Evolutionary conservation across 1,140 invertebrate genomes (phyloP), one percentile per base, ranked within the genome.

Genomic region (Brachionus angularis): DNA sequence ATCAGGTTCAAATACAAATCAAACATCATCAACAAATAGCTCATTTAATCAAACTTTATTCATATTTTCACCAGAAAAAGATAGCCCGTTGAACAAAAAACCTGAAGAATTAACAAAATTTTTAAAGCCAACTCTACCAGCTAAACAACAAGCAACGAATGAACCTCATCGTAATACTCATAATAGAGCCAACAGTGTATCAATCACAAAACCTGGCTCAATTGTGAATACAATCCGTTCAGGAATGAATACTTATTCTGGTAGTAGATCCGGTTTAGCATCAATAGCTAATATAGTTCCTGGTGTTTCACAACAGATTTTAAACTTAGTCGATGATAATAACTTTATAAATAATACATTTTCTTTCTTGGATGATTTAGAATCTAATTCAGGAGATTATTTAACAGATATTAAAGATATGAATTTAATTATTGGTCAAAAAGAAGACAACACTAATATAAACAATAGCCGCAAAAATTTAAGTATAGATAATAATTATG

Each of bases 361-460:
- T 36, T 67, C 62, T 1, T 67, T 67, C 36, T 50, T 67, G 62
- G 62, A 67, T 34, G 62, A 67, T 12, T 50, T 67, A 21, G 62
- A 67, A 16, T 47, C 42, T 7, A 46, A 67, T 18, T 23, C 16
- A 21, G 62, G 62, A 2, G 62, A 67, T 33, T 36, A 23, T 16
- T 8, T 31, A 21, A 39, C 3, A 10, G 31, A 52, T 14, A 31
- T 34, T 27, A 55, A n/a, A 3, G 33, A 36, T 2, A 36, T 39
- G 5, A 34, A 29, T 39, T 3, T 8, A 14, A 4, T 16, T 27
- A 16, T 33, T 3, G 29, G 29, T 16, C 21, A 67, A 36, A 67
- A 36, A 34, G 29, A 46, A n/a, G 18, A 67, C 10, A 16, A 42
- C 10, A 16, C 39, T 10, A 42, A 42, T 16, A 16, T 16, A 10